Evolutionary conservation across 2,113 vertebrate species (phyloP), one percentile per base, ranked within the genome.

Genomic region (Crotalus tigris): DNA sequence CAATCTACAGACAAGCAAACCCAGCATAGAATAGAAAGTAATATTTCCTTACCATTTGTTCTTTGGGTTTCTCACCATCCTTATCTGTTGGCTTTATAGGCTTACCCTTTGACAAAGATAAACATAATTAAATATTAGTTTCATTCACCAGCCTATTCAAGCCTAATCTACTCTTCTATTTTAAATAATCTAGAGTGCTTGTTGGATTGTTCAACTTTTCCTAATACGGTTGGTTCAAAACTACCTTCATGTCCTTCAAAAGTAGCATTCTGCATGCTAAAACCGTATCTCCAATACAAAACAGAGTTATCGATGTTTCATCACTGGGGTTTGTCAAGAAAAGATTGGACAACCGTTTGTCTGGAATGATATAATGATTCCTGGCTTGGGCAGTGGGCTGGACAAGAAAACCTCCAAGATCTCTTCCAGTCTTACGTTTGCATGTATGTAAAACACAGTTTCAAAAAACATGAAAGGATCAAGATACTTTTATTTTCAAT

Each of bases 21-120:
- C 51, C 19, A 90, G 21, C 85, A 93, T 44, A 59, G 87, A 55
- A 29, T 9, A 0, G 23, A 87, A 51, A 64, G 75, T 3, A 57
- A 0, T 7, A 3, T 10, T 24, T 5, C 49, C 49, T 96, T 97
- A 98, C 98, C 97, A 98, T 96, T 85, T 90, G 51, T 75, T 95
- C 96, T 85, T 96, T 91, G 29, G 91, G 91, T 26, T 95, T 95
- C 46, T 1, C 0, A 0, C 54, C 92, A n/a, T 94, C 95, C 57
- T 96, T 96, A 26, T 24, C 69, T 53, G 87, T 29, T 94, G 96
- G 94, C 89, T 97, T 96, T 86, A 0, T 89, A 24, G 96, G 92
- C 90, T 97, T 94, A 51, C 91, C 95, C 98, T 92, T 92, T 98
- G 93, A 95, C 93, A 57, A 94, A 96, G 44, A 93, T 61, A 29